phyloP scores from a whole-genome alignment of 2,797 vertebrate genomes.

The Rachycentron canadum region DNA sequence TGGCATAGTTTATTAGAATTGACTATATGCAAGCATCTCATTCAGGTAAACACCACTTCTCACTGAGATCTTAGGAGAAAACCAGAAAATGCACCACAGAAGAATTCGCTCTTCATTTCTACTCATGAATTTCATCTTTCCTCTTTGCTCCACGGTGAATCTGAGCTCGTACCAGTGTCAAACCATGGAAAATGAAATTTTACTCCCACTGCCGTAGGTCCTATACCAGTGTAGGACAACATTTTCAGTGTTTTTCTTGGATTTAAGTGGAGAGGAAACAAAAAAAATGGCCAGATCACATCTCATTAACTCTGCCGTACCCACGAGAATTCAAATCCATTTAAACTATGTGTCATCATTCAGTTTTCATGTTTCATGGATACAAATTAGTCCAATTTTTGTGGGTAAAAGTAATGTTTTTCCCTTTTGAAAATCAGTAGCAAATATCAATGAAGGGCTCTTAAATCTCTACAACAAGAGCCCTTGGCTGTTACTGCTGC shows the following conservation, averaged over 20 bases:
- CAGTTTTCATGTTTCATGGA: background rate
- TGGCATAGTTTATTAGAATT: constrained; percentile 40
- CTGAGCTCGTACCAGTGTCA: constrained; percentile 34
- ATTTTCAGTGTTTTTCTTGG: constrained; percentile 49
- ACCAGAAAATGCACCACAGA: constrained; percentile 37
- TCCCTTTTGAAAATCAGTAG: background rate
- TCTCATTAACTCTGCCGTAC: constrained; percentile 15
- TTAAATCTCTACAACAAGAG: background rate
- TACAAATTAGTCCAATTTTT: background rate
- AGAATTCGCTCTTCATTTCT: constrained; percentile 47
- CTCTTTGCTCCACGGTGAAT: constrained; percentile 41
- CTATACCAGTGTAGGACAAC: constrained; percentile 29
- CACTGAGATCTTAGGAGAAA: constrained; percentile 25
- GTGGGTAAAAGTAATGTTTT: background rate
- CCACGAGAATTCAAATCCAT: constrained; percentile 9
- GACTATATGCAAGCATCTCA: constrained; percentile 29
- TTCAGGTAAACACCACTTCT: constrained; percentile 41
- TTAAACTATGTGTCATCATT: background rate
- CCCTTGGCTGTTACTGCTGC: background rate
- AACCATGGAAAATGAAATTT: constrained; percentile 56
- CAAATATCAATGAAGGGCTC: background rate
- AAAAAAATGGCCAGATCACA: constrained; percentile 15
- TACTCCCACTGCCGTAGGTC: constrained; percentile 58
- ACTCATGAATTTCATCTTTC: constrained; percentile 46
- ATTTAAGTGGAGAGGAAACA: constrained; percentile 43